Base-by-base conservation (phyloP, 2,797 vertebrate species). In the Falco columbarius region DNA sequence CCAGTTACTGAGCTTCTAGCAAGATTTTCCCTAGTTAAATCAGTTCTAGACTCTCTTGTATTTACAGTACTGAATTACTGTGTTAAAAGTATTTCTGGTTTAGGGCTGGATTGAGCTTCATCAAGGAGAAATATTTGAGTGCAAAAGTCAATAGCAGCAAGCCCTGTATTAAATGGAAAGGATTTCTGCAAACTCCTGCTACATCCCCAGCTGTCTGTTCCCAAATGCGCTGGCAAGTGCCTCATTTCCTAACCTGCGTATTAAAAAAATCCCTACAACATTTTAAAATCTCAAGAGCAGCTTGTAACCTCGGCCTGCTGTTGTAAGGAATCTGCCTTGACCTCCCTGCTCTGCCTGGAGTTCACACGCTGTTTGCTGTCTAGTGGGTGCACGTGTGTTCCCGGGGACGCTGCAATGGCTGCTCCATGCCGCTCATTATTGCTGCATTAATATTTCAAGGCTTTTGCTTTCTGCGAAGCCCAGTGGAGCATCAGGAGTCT, bases 121-220 rank as follows among this genome's bases (percentile, higher is more conserved):
- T 56, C 40, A 62, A 71, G 27, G 55, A 51, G 55, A 91, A 83
- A 58, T 42, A 77, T 3, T 14, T 54, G 24, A 73, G 52, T 16
- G 7, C 16, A 65, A 5, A 84, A 90, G 62, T 86, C 38, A 77
- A 71, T 52, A 74, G 58, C 23, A 87, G 75, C 32, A 91, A 93
- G 30, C 13, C 7, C 65, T 24, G n/a, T 16, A 26, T 9, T 49
- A 21, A 81, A 91, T 36, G 1, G 3, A 51, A 70, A 82, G 19
- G 16, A 54, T 68, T 96, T 94, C 51, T 88, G 89, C 68, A 81
- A 86, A 84, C 76, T 93, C 76, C 81, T 58, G 56, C 59, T 70
- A 11, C 1, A 1, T 4, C 0, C 4, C 15, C 12, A 22, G 75
- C 12, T 56, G 24, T 36, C 86, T 74, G 38, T 10, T 80, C 21